Evolutionary conservation across 2,888 invertebrate genomes (phyloP).

Genomic region (Nipponacmea schrenckii): DNA sequence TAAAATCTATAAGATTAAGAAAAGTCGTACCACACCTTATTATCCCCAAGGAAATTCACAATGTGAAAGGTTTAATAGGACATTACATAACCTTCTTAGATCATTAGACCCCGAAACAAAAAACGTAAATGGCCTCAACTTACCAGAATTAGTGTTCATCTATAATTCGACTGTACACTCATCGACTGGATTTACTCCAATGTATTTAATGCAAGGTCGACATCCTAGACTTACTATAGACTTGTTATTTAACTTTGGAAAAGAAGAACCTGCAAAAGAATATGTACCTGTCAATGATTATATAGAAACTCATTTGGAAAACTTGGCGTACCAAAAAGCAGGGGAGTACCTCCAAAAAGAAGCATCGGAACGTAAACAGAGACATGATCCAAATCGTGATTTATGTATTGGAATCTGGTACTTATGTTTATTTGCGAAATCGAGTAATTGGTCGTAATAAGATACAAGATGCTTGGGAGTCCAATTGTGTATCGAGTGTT

Average conservation of each 20-base stretch:
- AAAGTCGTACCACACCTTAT: conserved; percentile 35
- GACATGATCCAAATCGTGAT: not conserved
- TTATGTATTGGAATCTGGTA: not conserved
- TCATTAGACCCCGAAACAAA: conserved; percentile 11
- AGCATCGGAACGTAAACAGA: not conserved
- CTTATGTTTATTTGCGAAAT: not conserved
- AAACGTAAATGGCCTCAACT: conserved; percentile 23
- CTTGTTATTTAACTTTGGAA: conserved; percentile 10
- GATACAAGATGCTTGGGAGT: not conserved
- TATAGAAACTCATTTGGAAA: not conserved
- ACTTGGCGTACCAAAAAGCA: not conserved
- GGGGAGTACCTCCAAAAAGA: too few species aligned
- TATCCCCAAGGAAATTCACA: conserved; percentile 36
- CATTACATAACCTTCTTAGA: conserved; percentile 22
- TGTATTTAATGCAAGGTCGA: conserved; percentile 23
- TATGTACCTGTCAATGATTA: not conserved
- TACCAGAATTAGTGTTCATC: conserved; percentile 13
- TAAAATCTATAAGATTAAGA: conserved; percentile 28
- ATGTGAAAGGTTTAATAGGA: conserved; percentile 38
- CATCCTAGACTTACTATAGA: conserved; percentile 25
- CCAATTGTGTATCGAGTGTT: not conserved
- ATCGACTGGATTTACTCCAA: conserved; percentile 18
- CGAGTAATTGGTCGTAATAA: conserved; percentile 3
- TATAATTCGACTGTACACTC: conserved; percentile 21
- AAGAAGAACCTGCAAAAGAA: conserved; percentile 21